These are phyloP conservation scores for Plectropomus leopardus DNA, from an alignment of 2,113 vertebrate genomes.

Conservation along the genomic window DNA sequence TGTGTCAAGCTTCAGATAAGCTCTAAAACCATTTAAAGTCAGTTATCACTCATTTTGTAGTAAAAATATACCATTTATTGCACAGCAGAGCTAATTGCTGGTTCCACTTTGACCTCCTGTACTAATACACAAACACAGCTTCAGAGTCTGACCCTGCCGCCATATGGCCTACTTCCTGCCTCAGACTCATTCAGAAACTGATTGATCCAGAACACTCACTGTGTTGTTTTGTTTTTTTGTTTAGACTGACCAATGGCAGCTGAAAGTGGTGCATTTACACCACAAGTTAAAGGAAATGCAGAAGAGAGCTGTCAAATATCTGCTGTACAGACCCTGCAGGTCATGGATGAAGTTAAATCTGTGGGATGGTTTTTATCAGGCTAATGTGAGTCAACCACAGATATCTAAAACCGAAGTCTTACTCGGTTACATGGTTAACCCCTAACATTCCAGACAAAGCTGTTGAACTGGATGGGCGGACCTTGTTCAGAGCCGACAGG, in stretches of 20 bases:
- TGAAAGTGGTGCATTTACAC: neutral
- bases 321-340: too few species aligned
- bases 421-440: too few species aligned
- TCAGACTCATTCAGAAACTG: neutral
- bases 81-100: neutral
- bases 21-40: neutral
- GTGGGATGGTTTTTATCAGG: too few species aligned
- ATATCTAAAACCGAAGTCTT: too few species aligned
- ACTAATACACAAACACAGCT: neutral
- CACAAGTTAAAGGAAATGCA: neutral
- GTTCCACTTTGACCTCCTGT: constrained; percentile 16
- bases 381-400: too few species aligned
- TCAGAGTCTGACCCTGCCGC: neutral
- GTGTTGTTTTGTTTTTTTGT: too few species aligned
- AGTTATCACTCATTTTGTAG: neutral
- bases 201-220: neutral
- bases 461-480: too few species aligned
- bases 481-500: too few species aligned
- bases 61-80: neutral
- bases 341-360: too few species aligned
- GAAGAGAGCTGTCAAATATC: neutral
- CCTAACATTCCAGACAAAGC: too few species aligned
- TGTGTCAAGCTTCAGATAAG: neutral
- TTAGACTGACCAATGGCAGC: neutral
- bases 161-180: neutral